These are phyloP conservation scores for Eurytoma californica DNA, from an alignment of 2,888 invertebrate genomes.

Conservation along the genomic window DNA sequence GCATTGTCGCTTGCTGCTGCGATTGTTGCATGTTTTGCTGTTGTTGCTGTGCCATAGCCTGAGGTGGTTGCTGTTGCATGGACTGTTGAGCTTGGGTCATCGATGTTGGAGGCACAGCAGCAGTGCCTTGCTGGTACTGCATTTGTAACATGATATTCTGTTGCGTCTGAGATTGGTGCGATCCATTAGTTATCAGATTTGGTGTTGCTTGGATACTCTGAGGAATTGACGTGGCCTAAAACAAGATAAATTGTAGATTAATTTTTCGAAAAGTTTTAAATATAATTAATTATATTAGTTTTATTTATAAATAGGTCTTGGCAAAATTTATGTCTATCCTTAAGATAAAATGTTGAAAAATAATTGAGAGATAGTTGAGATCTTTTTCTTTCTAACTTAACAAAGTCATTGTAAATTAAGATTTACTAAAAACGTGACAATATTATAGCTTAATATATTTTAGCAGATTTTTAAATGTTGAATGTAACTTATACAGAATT, in stretches of 20 bases:
- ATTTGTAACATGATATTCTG: conserved; percentile 67
- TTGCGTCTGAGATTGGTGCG: conserved; percentile 65
- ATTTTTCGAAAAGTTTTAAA: not conserved
- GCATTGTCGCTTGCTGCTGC: conserved; percentile 43
- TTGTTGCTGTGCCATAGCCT: conserved; percentile 60
- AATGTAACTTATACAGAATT: not conserved
- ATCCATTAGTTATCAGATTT: conserved; percentile 61
- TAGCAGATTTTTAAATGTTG: not conserved
- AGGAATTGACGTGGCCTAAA: conserved; percentile 58
- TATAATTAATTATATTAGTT: too few species aligned
- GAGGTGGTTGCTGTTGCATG: conserved; percentile 57
- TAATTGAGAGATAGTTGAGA: too few species aligned
- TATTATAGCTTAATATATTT: not conserved
- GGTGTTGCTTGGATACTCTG: conserved; percentile 62
- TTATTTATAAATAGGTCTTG: too few species aligned
- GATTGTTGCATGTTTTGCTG: conserved; percentile 63
- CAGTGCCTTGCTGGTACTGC: conserved; percentile 65
- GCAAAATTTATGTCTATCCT: too few species aligned
- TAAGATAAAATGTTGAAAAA: too few species aligned
- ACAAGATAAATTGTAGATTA: not conserved
- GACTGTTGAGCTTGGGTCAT: conserved; percentile 55
- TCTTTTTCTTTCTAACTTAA: too few species aligned
- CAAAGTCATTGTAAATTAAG: too few species aligned
- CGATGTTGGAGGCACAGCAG: conserved; percentile 59
- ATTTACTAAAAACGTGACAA: not conserved